Percentiles rank a stretch among this genome's conserved stretches.
Evolutionary conservation across 2,888 invertebrate genomes (phyloP).

Genomic region (Automeris io): DNA sequence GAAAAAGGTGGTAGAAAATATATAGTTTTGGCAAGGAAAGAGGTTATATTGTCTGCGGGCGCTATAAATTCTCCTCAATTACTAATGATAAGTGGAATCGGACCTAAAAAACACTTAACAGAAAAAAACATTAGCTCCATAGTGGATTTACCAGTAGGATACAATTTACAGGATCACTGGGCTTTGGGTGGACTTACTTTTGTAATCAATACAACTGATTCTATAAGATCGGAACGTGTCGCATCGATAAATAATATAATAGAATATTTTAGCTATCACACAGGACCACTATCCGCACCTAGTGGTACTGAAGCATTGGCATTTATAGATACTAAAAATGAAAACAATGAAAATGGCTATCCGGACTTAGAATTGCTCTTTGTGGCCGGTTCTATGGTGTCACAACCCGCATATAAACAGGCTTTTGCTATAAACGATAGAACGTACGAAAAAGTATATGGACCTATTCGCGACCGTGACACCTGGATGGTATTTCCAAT

Average conservation of each 20-base stretch:
- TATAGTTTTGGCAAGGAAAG: conserved; percentile 72
- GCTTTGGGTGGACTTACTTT: conserved; percentile 83
- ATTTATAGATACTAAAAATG: conserved; percentile 72
- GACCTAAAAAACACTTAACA: conserved; percentile 78
- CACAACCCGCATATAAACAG: conserved; percentile 45
- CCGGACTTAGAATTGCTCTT: conserved; percentile 79
- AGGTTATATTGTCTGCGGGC: conserved; percentile 87
- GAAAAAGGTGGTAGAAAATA: conserved; percentile 64
- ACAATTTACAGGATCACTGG: conserved; percentile 88
- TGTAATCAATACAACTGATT: conserved; percentile 80
- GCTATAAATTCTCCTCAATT: conserved; percentile 88
- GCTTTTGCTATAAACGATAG: conserved; percentile 54
- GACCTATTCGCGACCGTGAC: conserved; percentile 57
- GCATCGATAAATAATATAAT: conserved; percentile 55
- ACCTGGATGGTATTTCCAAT: conserved; percentile 77
- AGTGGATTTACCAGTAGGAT: conserved; percentile 81
- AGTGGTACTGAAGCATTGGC: conserved; percentile 67
- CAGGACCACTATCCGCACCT: conserved; percentile 53
- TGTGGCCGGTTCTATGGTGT: conserved; percentile 66
- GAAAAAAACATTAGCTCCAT: conserved; percentile 76
- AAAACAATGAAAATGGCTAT: conserved; percentile 56
- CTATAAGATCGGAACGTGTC: conserved; percentile 77
- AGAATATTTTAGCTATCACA: conserved; percentile 67
- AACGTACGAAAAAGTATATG: conserved; percentile 55
- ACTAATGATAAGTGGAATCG: conserved; percentile 88